These are phyloP conservation scores for Osmerus eperlanus DNA, from an alignment of 2,113 vertebrate genomes.

Conservation along the genomic window DNA sequence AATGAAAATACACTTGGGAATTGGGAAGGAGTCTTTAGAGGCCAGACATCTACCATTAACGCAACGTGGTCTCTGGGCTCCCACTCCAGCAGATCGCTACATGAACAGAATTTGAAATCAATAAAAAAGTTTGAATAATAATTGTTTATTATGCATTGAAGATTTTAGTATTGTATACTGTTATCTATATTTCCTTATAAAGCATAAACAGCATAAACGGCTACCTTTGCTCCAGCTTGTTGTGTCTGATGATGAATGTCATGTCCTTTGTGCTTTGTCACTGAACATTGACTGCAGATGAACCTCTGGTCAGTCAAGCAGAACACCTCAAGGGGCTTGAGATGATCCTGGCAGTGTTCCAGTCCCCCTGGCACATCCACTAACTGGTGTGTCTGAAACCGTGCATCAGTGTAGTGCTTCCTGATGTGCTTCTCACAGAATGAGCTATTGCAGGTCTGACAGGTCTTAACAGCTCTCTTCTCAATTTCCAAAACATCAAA, in stretches of 20 bases:
- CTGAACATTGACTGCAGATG: conserved; percentile 21
- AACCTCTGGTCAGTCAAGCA: conserved; percentile 29
- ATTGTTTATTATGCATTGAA: too few relatives aligned
- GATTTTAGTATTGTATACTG: too few relatives aligned
- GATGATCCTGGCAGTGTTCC: conserved; percentile 11
- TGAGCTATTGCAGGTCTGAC: conserved; percentile 26
- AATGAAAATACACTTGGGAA: too few relatives aligned
- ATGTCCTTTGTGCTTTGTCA: not conserved
- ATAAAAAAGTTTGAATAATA: too few relatives aligned
- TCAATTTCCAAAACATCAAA: not conserved
- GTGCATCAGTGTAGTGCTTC: conserved; percentile 2
- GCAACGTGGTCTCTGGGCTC: too few relatives aligned
- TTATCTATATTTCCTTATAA: too few relatives aligned
- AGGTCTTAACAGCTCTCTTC: conserved; percentile 25
- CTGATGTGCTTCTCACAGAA: conserved; percentile 10
- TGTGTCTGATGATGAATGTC: not conserved
- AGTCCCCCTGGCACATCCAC: not conserved
- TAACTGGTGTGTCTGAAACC: conserved; percentile 2
- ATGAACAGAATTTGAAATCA: too few relatives aligned
- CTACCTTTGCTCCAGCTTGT: not conserved
- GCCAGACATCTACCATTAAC: too few relatives aligned
- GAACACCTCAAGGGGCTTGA: conserved; percentile 7
- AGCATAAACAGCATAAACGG: too few relatives aligned
- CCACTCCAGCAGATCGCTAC: too few relatives aligned
- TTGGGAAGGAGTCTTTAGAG: too few relatives aligned